phyloP scores from a whole-genome alignment of 2,113 vertebrate genomes.

The Platanista minor region DNA sequence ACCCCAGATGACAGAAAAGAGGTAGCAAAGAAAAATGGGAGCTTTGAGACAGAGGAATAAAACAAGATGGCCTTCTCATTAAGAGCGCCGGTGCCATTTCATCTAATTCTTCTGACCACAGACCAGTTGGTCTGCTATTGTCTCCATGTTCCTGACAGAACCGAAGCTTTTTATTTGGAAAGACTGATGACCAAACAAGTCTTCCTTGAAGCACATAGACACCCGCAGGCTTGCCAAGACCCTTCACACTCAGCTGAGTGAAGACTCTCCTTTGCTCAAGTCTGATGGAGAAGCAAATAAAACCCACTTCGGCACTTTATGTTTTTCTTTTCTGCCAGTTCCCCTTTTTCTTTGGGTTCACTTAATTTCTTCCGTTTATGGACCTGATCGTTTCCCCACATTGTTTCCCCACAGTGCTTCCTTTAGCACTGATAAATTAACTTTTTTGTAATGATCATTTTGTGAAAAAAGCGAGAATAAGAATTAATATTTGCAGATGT shows the following conservation, averaged over 20 bases:
- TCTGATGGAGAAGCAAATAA: neutral
- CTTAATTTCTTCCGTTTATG: neutral
- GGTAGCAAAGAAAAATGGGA: slow-evolving; percentile 34
- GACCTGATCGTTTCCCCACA: neutral
- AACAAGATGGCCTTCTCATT: neutral
- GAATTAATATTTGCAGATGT: neutral
- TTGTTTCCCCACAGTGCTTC: neutral
- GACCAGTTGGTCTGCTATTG: neutral
- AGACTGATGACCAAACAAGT: slow-evolving; percentile 21
- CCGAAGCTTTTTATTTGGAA: slow-evolving; percentile 26
- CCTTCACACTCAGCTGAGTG: neutral
- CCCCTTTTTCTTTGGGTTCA: neutral
- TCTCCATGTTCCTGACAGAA: slow-evolving; percentile 46
- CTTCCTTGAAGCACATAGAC: neutral
- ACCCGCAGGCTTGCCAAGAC: neutral
- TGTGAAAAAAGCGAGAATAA: neutral
- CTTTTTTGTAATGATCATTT: neutral
- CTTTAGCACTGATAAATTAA: neutral
- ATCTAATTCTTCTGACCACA: slow-evolving; percentile 11
- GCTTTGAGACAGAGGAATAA: neutral
- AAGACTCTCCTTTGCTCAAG: neutral
- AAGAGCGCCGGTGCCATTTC: neutral
- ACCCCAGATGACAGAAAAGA: slow-evolving; percentile 62
- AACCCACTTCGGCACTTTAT: neutral
- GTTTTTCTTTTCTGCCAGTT: neutral